A percentile compares a stretch with the other conserved stretches of the same genome.
Evolutionary conservation across 2,113 vertebrate species (phyloP).

Genomic region (Aramus guarauna): DNA sequence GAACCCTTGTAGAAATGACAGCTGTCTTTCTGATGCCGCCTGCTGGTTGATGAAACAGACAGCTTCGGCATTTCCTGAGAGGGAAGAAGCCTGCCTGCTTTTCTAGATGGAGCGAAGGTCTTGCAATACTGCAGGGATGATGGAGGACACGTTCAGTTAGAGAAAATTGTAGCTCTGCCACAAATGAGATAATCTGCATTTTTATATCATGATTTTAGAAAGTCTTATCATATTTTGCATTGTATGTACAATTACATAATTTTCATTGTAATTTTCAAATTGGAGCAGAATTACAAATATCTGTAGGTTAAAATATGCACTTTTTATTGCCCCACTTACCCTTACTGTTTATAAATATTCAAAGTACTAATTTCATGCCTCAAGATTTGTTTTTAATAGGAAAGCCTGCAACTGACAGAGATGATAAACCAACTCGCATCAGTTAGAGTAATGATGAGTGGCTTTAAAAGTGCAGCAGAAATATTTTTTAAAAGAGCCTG

Average conservation of each 20-base stretch:
- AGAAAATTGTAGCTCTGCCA: background rate
- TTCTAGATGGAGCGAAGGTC: background rate
- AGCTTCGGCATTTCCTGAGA: slow-evolving; percentile 3
- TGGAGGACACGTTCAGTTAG: background rate
- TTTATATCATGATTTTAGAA: background rate
- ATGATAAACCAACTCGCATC: background rate
- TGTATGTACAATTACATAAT: background rate
- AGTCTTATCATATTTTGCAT: background rate
- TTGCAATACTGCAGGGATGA: background rate
- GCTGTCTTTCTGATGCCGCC: slow-evolving; percentile 49
- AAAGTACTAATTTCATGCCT: background rate
- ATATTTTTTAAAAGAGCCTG: background rate
- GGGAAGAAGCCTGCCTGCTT: background rate
- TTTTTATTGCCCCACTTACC: background rate
- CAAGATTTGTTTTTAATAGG: background rate
- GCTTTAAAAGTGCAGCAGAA: background rate
- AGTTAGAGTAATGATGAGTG: background rate
- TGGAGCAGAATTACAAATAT: background rate
- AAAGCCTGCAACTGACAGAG: background rate
- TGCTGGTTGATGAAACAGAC: slow-evolving; percentile 22
- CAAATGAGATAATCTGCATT: background rate
- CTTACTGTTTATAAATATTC: background rate
- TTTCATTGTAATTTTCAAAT: background rate
- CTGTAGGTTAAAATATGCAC: background rate
- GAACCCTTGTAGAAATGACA: slow-evolving; percentile 33